phyloP scores from a whole-genome alignment of 2,797 vertebrate species.

The Hephaestus fuliginosus region DNA sequence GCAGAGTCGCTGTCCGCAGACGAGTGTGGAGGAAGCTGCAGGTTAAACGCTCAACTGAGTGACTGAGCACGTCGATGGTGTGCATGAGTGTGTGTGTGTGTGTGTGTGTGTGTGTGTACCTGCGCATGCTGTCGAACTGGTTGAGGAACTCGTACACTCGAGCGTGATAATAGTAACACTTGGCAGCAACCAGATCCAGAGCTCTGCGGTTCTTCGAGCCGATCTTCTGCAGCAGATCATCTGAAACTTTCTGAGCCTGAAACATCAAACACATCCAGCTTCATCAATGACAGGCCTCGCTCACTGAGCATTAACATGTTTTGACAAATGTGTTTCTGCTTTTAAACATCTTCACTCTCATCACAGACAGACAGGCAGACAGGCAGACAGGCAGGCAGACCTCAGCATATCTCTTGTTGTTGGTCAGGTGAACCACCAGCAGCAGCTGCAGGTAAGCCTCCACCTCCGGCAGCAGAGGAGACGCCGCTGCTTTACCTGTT shows the following conservation, averaged over 20 bases:
- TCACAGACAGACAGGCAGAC: conserved; percentile 1
- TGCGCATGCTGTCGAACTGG: conserved; percentile 88
- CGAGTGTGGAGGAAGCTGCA: conserved; percentile 95
- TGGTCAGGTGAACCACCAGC: conserved; percentile 94
- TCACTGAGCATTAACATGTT: too few relatives aligned
- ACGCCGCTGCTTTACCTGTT: conserved; percentile 91
- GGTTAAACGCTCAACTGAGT: not conserved
- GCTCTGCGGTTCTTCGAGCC: conserved; percentile 95
- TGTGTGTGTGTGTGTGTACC: not conserved
- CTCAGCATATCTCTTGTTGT: conserved; percentile 93
- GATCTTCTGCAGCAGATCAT: conserved; percentile 96
- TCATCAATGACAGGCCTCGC: too few relatives aligned
- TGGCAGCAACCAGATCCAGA: conserved; percentile 94
- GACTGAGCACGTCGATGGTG: too few relatives aligned
- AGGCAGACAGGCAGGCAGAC: conserved; percentile 60
- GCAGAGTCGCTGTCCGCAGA: conserved; percentile 93
- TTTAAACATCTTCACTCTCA: too few relatives aligned
- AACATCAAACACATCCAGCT: not conserved
- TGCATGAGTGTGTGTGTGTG: not conserved
- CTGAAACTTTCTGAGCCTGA: conserved; percentile 95
- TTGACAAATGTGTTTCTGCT: too few relatives aligned
- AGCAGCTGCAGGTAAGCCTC: conserved; percentile 96
- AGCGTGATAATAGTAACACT: conserved; percentile 97
- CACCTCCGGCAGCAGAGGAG: conserved; percentile 93
- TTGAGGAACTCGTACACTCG: conserved; percentile 94